A percentile compares a stretch with the other conserved stretches of the same genome.
phyloP scores from a whole-genome alignment of 2,888 invertebrate species.

The Dynastes tityus region DNA sequence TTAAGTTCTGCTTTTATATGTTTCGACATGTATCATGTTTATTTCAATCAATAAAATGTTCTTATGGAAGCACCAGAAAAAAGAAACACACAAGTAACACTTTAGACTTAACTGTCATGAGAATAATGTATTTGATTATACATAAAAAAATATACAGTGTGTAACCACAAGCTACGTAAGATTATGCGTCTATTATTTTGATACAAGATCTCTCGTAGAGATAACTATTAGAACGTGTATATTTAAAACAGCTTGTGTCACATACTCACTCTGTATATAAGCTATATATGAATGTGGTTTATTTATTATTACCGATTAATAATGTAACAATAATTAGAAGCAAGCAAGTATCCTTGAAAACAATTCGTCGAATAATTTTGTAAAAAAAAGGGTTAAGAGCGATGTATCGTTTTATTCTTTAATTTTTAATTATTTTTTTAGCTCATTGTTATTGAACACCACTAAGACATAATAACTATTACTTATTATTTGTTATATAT shows the following conservation, averaged over 20 bases:
- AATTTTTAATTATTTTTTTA: slow-evolving; percentile 32
- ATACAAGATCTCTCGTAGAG: slow-evolving; percentile 50
- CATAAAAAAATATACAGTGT: slow-evolving; percentile 34
- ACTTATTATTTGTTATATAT: slow-evolving; percentile 45
- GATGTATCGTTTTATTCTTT: slow-evolving; percentile 35
- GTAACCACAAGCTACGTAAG: slow-evolving; percentile 42
- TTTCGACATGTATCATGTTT: slow-evolving; percentile 11
- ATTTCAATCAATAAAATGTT: background rate
- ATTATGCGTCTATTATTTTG: slow-evolving; percentile 42
- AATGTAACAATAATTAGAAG: slow-evolving; percentile 24
- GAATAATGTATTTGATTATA: slow-evolving; percentile 23
- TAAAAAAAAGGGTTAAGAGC: slow-evolving; percentile 34
- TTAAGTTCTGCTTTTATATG: slow-evolving; percentile 17
- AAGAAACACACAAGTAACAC: slow-evolving; percentile 23
- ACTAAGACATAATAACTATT: slow-evolving; percentile 42
- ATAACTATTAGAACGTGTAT: slow-evolving; percentile 56
- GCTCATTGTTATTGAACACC: slow-evolving; percentile 46
- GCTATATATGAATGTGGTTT: slow-evolving; percentile 42
- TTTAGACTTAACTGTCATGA: slow-evolving; percentile 30
- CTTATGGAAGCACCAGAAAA: slow-evolving; percentile 7
- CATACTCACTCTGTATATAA: slow-evolving; percentile 52
- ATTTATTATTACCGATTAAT: slow-evolving; percentile 43
- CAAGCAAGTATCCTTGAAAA: slow-evolving; percentile 33
- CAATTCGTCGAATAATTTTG: slow-evolving; percentile 45
- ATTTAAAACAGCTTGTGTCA: slow-evolving; percentile 57